Evolutionary conservation across 2,797 vertebrate genomes (phyloP), one percentile per base, ranked within the genome.

Genomic region (Ispidina lecontei): DNA sequence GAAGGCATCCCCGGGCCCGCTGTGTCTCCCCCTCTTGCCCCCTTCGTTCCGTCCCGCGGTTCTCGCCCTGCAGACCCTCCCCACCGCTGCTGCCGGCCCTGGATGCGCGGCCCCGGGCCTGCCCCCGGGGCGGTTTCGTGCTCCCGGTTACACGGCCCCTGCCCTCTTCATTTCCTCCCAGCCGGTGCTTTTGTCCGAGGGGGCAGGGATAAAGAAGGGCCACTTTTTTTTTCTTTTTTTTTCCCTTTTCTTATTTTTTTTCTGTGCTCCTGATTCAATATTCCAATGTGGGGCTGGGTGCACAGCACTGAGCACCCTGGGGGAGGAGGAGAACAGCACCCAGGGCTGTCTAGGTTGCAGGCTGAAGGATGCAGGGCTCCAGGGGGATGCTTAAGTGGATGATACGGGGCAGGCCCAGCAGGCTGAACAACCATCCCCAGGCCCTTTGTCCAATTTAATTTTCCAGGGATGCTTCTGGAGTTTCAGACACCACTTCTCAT

Each of bases 311-410:
- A 54, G 33, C 68, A 37, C 17, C 33, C 6, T 2, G 5, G 28
- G 44, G 23, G 19, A 59, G n/a, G 68, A 56, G 51, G 52, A 2
- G 5, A 39, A 3, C 7, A 67, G 91, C 69, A 26, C 78, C 82
- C 93, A 18, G 81, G 71, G 47, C 93, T 84, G 87, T n/a, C 65
- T n/a, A 39, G 91, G 76, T 74, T 79, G 81, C 87, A 41, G 29
- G 25, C 37, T 39, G 55, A 31, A 56, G 73, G 43, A 31, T 14
- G 5, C 25, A 4, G 39, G 16, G 33, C 31, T 72, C 11, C 0
- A 0, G 15, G 13, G 17, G 16, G 62, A 25, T 58, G 71, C 64
- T 76, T 22, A 2, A 2, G 5, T 16, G 33, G 14, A 26, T n/a
- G 41, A 20, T 31, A 26, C 4, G 12, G 63, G 3, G 2, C 20